Evolutionary conservation across 2,888 invertebrate species (phyloP).

Genomic region (Tethea ocularis): DNA sequence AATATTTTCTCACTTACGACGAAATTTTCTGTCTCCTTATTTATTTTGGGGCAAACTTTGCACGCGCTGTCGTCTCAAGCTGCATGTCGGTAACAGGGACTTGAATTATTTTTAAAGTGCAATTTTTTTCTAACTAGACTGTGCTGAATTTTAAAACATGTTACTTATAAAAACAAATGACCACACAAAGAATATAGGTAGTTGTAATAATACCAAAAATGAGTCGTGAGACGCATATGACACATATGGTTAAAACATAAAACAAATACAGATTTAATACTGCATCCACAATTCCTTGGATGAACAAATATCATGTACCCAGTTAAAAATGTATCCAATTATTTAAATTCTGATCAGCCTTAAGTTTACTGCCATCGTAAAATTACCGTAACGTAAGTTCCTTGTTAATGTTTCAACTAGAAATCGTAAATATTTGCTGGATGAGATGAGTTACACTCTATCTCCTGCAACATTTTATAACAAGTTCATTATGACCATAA

Average conservation of each 20-base stretch:
- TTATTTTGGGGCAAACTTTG: conserved; percentile 65
- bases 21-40: conserved; percentile 79
- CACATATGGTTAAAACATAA: background rate
- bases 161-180: background rate
- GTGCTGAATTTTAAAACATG: too few species aligned
- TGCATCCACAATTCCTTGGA: background rate
- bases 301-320: conserved; percentile 5
- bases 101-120: conserved; percentile 36
- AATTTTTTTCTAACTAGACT: conserved; percentile 6
- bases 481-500: background rate
- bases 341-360: conserved; percentile 32
- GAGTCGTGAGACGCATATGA: background rate
- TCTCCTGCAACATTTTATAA: conserved; percentile 11
- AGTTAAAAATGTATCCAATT: conserved; percentile 18
- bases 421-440: conserved; percentile 22
- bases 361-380: conserved; percentile 19
- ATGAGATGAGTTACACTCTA: conserved; percentile 12
- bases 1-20: conserved; percentile 83
- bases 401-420: conserved; percentile 20
- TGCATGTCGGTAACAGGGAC: conserved; percentile 51
- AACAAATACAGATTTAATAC: background rate
- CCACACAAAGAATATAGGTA: background rate
- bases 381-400: conserved; percentile 13
- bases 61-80: conserved; percentile 67
- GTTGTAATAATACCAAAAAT: background rate